Base-by-base conservation (phyloP, 2,888 invertebrate genomes). In the Pandemis cinnamomeana region DNA sequence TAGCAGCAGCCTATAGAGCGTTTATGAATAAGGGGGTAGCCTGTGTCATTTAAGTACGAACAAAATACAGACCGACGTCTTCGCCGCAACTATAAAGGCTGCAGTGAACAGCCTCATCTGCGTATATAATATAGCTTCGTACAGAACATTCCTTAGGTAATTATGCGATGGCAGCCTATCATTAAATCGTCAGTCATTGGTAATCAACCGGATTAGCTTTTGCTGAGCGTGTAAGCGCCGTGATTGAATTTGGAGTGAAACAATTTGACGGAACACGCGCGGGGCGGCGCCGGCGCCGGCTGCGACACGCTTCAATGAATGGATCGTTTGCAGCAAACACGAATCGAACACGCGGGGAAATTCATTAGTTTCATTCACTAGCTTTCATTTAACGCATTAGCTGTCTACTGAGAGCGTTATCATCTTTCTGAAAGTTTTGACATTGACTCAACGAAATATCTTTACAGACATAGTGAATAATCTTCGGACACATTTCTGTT, bases 231-330 rank as follows among this genome's bases (percentile, higher is more conserved):
- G 51, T 67, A 36, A 51, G 48, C 66, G 36, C 27, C n/a, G 13
- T 36, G 41, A 67, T 51, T 67, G 48, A 13, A 36, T 78, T 78
- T 78, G 78, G 76, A 72, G 76, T 75, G 76, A 79, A 78, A 75
- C 81, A 83, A 84, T 84, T 82, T 80, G 67, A 11, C 67, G 72
- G 48, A 75, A 78, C 81, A 80, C 62, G 79, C 76, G 69, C 58
- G 63, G 77, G 78, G 78, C 80, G 80, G 76, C 62, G 61, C 73
- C 15, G 62, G 60, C 41, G 8, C 55, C 8, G 64, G 71, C 11
- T 20, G 46, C 77, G 66, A 71, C 68, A 68, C 69, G 69, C 69
- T 72, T 69, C 51, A 69, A 69, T 69, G 42, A 53, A 53, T 53
- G 15, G 15, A 7, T 55, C 20, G 20, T 55, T 55, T 55, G 15